A percentile compares a stretch with the other conserved stretches of the same genome.
These are phyloP conservation scores for Notothenia coriiceps DNA, from an alignment of 2,113 vertebrate species.

Conservation along the genomic window DNA sequence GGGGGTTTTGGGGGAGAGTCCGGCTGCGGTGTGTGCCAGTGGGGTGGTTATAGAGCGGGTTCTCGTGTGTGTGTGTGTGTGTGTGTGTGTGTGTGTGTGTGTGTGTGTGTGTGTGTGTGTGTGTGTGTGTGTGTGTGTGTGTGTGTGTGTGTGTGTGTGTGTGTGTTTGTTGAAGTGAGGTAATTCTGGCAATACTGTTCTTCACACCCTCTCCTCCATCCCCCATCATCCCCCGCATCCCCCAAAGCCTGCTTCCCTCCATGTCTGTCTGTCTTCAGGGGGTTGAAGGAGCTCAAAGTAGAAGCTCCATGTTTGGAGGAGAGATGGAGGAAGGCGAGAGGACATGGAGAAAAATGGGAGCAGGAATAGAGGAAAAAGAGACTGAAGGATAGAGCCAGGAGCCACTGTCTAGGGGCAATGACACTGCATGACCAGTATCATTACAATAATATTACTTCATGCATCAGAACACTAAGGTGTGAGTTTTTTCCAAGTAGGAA, in stretches of 20 bases:
- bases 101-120: constrained; percentile 6
- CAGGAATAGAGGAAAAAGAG: neutral
- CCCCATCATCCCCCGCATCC: constrained; percentile 54
- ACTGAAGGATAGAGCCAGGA: neutral
- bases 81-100: constrained; percentile 39
- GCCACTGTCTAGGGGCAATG: neutral
- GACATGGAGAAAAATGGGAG: neutral
- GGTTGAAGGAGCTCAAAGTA: constrained; percentile 55
- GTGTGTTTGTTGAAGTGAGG: constrained; percentile 35
- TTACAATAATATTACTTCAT: neutral
- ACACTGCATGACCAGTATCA: neutral
- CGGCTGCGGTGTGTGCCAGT: constrained; percentile 57
- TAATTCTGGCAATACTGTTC: constrained; percentile 52
- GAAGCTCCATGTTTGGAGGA: constrained; percentile 35
- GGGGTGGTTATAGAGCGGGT: constrained; percentile 19
- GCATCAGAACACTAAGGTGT: no score
- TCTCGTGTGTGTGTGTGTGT: constrained; percentile 3
- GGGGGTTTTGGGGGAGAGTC: constrained; percentile 38
- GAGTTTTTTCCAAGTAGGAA: no score
- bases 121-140: neutral
- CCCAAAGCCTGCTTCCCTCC: constrained; percentile 45
- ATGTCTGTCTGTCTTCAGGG: constrained; percentile 57
- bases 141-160: neutral
- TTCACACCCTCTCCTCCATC: constrained; percentile 58
- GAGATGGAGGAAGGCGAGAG: constrained; percentile 41